Percentiles rank a stretch among this genome's conserved stretches.
Conservation (phyloP, 2,888 invertebrate species). For the Thereva unica region DNA sequence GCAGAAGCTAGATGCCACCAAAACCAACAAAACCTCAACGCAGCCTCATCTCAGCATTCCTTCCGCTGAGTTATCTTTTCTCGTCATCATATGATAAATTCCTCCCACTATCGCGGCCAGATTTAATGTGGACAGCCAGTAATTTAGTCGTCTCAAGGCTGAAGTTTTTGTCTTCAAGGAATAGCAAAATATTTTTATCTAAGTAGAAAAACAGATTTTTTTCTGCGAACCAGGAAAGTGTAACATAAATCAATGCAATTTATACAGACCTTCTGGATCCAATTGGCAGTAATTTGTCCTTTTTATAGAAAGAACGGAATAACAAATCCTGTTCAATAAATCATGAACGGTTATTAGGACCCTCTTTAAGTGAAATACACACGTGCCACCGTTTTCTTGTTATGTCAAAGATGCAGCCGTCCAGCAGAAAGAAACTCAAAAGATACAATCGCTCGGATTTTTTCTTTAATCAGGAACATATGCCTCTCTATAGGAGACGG, state of each 20-base stretch:
- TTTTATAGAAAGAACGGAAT: too few species aligned
- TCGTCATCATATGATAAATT: conserved; percentile 34
- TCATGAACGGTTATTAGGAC: not conserved
- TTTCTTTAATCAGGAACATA: conserved; percentile 14
- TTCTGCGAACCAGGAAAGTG: too few species aligned
- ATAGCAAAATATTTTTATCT: too few species aligned
- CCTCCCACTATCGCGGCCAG: conserved; percentile 30
- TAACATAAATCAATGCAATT: too few species aligned
- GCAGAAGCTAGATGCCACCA: conserved; percentile 2
- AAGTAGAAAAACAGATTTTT: too few species aligned
- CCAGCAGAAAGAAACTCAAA: conserved; percentile 5
- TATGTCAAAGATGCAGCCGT: conserved; percentile 32
- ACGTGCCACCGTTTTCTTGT: conserved; percentile 3
- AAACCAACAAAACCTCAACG: conserved; percentile 20
- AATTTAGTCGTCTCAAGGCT: too few species aligned
- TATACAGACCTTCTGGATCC: too few species aligned
- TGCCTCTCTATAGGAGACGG: conserved; percentile 26
- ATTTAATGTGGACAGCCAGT: conserved; percentile 10
- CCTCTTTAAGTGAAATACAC: conserved; percentile 8
- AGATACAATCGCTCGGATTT: conserved; percentile 11
- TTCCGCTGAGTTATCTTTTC: conserved; percentile 24
- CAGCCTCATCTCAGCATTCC: conserved; percentile 14
- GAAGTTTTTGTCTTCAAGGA: too few species aligned
- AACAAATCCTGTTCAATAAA: too few species aligned
- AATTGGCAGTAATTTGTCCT: too few species aligned